Evolutionary conservation across 2,888 invertebrate genomes (phyloP), one percentile per base, ranked within the genome.

Genomic region (Drosophila atripex): DNA sequence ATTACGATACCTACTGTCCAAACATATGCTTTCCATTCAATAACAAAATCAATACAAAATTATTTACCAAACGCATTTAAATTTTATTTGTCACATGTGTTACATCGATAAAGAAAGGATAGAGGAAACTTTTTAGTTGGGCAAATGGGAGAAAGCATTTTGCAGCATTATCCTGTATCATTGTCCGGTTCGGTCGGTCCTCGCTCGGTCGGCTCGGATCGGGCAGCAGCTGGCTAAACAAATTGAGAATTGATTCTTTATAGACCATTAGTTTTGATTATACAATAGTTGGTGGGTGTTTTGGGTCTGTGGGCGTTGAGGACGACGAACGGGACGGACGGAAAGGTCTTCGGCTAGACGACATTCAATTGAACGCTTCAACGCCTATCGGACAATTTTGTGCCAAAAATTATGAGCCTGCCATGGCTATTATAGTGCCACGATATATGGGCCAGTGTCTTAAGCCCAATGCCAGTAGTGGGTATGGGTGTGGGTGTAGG

Each of bases 201-300:
- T 23, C 11, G 54, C 61, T 61, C 54, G 61, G 45, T 61, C 54
- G 61, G 45, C 38, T 53, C 66, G 45, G 5, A 16, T 41, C 39
- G 65, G 75, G 69, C 77, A 78, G 75, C 77, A 80, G 77, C 76
- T 86, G 86, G 77, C 83, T 86, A 89, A 88, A 83, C 89, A 88
- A 88, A 88, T 88, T 88, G 88, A 78, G 88, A 88, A 88, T 89
- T 89, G 88, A 88, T 88, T 89, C 86, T 89, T 88, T 88, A 88
- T 88, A 88, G 88, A 80, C 89, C 88, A 88, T 88, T 89, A 88
- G 86, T 86, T 89, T 86, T 86, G 89, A 86, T 86, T 86, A 84
- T 83, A 78, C 82, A 82, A 86, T 82, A 83, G 82, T 72, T 79
- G 77, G 71, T 73, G 73, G 23, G 55, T 16, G 41, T 46, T 35